phyloP scores from a whole-genome alignment of 2,888 invertebrate species.

The Cephus rjabovi region DNA sequence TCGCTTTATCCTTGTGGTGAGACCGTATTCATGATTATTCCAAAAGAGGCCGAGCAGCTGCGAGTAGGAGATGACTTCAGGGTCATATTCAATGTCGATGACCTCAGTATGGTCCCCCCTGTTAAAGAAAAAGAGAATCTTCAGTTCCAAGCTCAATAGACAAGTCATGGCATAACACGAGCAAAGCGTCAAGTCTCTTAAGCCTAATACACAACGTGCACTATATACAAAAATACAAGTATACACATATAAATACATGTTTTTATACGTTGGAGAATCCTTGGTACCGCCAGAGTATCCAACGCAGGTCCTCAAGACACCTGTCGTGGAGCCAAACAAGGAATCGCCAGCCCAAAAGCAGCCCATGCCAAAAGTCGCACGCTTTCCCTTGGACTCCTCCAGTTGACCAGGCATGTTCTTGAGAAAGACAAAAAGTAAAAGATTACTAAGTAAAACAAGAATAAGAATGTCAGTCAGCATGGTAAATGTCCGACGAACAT shows the following conservation, averaged over 20 bases:
- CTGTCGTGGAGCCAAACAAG: constrained; percentile 78
- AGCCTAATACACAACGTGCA: background rate
- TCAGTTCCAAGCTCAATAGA: background rate
- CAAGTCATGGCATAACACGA: background rate
- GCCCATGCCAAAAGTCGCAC: constrained; percentile 92
- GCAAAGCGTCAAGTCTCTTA: background rate
- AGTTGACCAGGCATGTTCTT: constrained; percentile 67
- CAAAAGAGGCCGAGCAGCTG: constrained; percentile 88
- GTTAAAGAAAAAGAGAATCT: constrained; percentile 27
- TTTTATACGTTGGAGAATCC: constrained; percentile 84
- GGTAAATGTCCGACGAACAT: background rate
- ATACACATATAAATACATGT: constrained; percentile 72
- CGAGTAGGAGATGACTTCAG: constrained; percentile 78
- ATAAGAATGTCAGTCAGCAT: background rate
- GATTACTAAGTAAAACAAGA: background rate
- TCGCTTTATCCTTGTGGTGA: constrained; percentile 82
- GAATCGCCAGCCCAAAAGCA: constrained; percentile 95
- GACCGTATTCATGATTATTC: constrained; percentile 91
- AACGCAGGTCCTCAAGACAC: constrained; percentile 89
- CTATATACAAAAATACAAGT: background rate
- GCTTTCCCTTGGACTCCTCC: constrained; percentile 76
- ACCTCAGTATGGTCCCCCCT: constrained; percentile 97
- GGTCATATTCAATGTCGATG: constrained; percentile 91
- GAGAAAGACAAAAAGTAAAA: constrained; percentile 2
- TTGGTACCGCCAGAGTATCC: constrained; percentile 92